These are phyloP conservation scores for Rhinoraja longicauda DNA, from an alignment of 2,797 vertebrate genomes.

Conservation along the genomic window DNA sequence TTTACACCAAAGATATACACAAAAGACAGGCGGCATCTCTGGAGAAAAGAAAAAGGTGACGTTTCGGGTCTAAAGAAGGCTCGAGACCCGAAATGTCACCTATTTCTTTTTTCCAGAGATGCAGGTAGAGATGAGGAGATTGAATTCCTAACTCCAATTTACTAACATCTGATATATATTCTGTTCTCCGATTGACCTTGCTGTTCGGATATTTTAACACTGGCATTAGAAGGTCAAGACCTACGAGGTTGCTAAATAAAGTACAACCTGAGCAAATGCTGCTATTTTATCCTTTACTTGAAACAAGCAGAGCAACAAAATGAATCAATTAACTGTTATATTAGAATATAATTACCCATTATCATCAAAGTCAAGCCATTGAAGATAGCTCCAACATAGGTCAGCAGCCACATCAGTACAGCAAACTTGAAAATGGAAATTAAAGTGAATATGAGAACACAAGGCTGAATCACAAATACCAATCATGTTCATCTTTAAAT, in stretches of 20 bases:
- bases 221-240: not conserved
- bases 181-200: not conserved
- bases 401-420: conserved; percentile 98
- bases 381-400: conserved; percentile 97
- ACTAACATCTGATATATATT: not conserved
- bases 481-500: not conserved
- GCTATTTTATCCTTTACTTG: not conserved
- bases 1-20: too few relatives aligned
- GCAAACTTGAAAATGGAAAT: conserved; percentile 71
- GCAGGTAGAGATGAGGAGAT: not conserved
- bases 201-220: not conserved
- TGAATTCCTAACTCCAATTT: too few relatives aligned
- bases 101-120: too few relatives aligned
- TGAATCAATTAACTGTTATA: not conserved
- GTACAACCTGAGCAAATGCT: not conserved
- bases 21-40: too few relatives aligned
- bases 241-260: not conserved
- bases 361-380: conserved; percentile 96
- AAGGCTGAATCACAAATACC: not conserved
- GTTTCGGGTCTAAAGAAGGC: too few relatives aligned
- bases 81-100: too few relatives aligned
- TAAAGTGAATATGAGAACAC: not conserved
- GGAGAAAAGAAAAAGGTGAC: too few relatives aligned
- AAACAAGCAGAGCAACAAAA: not conserved
- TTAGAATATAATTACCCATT: conserved; percentile 71